A percentile compares a stretch with the other conserved stretches of the same genome.
These are phyloP conservation scores for Ophiodon elongatus DNA, from an alignment of 2,113 vertebrate genomes.

Conservation along the genomic window DNA sequence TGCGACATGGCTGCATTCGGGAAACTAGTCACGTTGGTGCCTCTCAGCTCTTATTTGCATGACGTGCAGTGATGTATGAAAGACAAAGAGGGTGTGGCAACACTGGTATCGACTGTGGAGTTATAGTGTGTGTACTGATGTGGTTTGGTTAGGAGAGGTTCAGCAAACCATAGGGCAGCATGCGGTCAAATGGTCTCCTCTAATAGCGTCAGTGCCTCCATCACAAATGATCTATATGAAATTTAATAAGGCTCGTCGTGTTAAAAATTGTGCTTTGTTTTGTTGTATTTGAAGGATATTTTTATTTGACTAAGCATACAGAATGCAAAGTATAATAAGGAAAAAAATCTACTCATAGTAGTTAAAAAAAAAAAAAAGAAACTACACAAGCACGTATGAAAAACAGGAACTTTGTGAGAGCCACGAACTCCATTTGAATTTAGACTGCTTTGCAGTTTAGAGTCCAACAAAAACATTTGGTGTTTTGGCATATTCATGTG, in stretches of 20 bases:
- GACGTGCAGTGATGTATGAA: constrained; percentile 33
- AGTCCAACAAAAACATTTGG: too few species aligned
- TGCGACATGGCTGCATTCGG: not conserved
- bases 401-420: not conserved
- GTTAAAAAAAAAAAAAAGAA: not conserved
- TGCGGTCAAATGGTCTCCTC: not conserved
- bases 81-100: constrained; percentile 45
- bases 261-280: not conserved
- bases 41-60: constrained; percentile 48
- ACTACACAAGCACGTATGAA: not conserved
- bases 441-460: too few species aligned
- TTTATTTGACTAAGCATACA: not conserved
- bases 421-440: not conserved
- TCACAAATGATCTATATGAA: not conserved
- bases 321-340: not conserved
- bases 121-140: not conserved
- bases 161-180: not conserved
- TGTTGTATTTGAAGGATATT: not conserved
- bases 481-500: too few species aligned
- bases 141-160: not conserved
- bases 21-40: not conserved
- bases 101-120: not conserved
- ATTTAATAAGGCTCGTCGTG: not conserved
- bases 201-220: not conserved
- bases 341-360: not conserved